These are phyloP conservation scores for Pollenia griseotomentosa DNA, from an alignment of 2,888 invertebrate genomes.

Conservation along the genomic window DNA sequence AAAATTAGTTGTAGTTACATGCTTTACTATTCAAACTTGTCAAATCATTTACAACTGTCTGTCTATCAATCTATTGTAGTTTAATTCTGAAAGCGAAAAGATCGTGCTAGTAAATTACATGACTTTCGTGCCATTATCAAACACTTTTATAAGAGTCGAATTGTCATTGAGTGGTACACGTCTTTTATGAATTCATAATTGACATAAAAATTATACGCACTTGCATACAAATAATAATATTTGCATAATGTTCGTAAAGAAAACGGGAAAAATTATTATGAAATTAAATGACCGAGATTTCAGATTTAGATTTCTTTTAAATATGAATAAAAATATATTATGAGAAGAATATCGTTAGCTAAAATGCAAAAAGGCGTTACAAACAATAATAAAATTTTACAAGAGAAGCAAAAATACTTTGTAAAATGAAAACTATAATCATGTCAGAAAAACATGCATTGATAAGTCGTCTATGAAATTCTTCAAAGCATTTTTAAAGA, in stretches of 20 bases:
- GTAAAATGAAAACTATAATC: not conserved
- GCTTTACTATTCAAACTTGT: not conserved
- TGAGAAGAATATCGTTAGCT: too few relatives aligned
- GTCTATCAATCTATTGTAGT: not conserved
- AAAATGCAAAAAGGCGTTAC: too few relatives aligned
- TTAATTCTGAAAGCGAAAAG: not conserved
- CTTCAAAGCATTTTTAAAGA: too few relatives aligned
- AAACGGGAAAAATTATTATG: too few relatives aligned
- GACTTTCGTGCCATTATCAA: conserved; percentile 27
- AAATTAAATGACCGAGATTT: too few relatives aligned
- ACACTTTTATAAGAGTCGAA: conserved; percentile 43
- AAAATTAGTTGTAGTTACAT: not conserved
- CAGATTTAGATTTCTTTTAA: too few relatives aligned
- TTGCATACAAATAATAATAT: not conserved
- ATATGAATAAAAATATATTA: too few relatives aligned
- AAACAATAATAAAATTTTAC: too few relatives aligned
- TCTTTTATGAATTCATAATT: conserved; percentile 44
- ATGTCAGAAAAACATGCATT: too few relatives aligned
- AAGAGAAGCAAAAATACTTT: not conserved
- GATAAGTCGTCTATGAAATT: not conserved
- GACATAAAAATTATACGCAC: conserved; percentile 35
- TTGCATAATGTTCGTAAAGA: conserved; percentile 33
- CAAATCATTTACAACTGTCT: not conserved
- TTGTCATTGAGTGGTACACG: conserved; percentile 58
- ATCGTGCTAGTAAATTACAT: not conserved